phyloP scores from a whole-genome alignment of 2,888 invertebrate genomes.

The Heterodera filipjevi region DNA sequence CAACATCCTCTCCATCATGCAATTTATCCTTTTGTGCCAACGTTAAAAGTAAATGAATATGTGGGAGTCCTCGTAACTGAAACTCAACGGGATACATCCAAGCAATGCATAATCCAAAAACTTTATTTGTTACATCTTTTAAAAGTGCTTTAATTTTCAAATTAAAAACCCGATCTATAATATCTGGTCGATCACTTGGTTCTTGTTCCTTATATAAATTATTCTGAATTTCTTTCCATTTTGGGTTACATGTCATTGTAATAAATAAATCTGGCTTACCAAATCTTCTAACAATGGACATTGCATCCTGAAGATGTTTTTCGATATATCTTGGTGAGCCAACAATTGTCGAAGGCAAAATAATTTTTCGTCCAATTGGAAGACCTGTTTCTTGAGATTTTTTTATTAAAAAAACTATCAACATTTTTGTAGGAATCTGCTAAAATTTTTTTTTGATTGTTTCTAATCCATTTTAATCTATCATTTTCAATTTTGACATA shows the following conservation, averaged over 20 bases:
- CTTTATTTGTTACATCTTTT: conserved; percentile 15
- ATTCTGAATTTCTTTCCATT: conserved; percentile 59
- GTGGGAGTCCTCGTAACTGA: conserved; percentile 42
- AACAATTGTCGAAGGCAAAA: neutral
- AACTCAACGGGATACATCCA: conserved; percentile 24
- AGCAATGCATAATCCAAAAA: neutral
- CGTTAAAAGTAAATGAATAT: conserved; percentile 55
- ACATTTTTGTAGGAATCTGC: neutral
- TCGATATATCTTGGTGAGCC: neutral
- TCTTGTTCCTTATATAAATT: conserved; percentile 42
- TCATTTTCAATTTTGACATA: no score
- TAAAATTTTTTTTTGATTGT: neutral
- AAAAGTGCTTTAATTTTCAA: conserved; percentile 49
- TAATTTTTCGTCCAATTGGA: neutral
- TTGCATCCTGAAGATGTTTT: neutral
- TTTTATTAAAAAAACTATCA: neutral
- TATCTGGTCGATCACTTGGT: conserved; percentile 53
- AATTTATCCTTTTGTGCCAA: no score
- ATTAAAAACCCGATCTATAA: conserved; percentile 53
- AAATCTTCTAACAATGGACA: neutral
- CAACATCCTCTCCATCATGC: no score
- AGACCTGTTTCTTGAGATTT: neutral
- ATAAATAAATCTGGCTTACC: conserved; percentile 54
- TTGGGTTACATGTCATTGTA: conserved; percentile 65
- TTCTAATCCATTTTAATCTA: no score